Evolutionary conservation across 1,140 invertebrate genomes (phyloP).

Genomic region (Matsumurasca onukii): DNA sequence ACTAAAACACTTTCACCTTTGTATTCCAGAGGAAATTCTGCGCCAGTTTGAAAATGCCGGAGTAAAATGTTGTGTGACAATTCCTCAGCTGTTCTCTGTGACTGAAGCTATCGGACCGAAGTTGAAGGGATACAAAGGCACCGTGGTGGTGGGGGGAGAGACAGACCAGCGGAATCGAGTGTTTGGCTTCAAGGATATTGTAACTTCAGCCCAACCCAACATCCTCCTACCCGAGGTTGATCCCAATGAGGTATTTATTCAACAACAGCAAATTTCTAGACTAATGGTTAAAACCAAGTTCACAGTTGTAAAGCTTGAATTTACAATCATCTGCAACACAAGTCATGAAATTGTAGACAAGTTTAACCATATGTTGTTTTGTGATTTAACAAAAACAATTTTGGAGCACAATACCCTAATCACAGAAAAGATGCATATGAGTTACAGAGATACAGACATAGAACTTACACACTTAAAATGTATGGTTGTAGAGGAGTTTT

Average conservation of each 20-base stretch:
- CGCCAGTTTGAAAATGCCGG: slow-evolving; percentile 67
- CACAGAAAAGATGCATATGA: too few relatives aligned
- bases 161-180: slow-evolving; percentile 53
- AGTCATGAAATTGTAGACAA: too few relatives aligned
- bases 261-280: neutral
- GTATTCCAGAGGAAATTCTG: slow-evolving; percentile 61
- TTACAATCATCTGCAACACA: too few relatives aligned
- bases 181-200: slow-evolving; percentile 54
- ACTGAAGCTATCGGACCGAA: slow-evolving; percentile 55
- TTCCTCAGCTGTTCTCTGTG: slow-evolving; percentile 61
- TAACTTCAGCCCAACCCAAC: slow-evolving; percentile 48
- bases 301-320: too few relatives aligned
- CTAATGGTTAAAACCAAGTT: neutral
- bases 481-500: too few relatives aligned
- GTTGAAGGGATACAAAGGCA: slow-evolving; percentile 66
- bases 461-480: too few relatives aligned
- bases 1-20: too few relatives aligned
- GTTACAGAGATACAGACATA: too few relatives aligned
- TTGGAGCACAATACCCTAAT: too few relatives aligned
- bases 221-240: slow-evolving; percentile 32
- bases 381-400: too few relatives aligned
- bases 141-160: slow-evolving; percentile 66
- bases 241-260: slow-evolving; percentile 11
- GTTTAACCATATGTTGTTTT: too few relatives aligned
- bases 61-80: slow-evolving; percentile 64